These are phyloP conservation scores for Lasioglossum marginatum DNA, from an alignment of 2,888 invertebrate genomes.

Conservation along the genomic window DNA sequence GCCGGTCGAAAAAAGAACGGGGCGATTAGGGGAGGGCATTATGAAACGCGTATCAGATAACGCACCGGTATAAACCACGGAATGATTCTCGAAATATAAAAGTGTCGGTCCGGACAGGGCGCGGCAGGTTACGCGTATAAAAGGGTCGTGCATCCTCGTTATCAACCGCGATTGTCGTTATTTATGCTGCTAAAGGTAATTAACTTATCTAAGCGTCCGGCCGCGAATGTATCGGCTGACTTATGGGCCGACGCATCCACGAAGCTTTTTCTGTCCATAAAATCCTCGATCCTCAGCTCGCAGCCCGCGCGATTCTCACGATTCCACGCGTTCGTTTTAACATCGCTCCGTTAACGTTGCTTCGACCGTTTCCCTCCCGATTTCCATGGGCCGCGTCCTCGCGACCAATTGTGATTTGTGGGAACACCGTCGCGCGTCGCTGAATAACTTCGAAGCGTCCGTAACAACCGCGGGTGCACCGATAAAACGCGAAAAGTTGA, in stretches of 20 bases:
- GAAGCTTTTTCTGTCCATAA: slow-evolving; percentile 60
- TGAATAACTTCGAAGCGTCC: neutral
- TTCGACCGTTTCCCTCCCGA: neutral
- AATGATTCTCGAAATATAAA: slow-evolving; percentile 59
- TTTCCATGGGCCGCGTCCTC: neutral
- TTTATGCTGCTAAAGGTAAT: slow-evolving; percentile 71
- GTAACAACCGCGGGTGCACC: neutral
- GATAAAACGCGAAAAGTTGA: neutral
- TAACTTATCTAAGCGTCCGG: slow-evolving; percentile 70
- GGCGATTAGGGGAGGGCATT: slow-evolving; percentile 47
- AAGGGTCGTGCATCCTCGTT: slow-evolving; percentile 65
- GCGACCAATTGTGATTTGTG: slow-evolving; percentile 12
- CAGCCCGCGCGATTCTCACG: slow-evolving; percentile 49
- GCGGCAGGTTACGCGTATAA: slow-evolving; percentile 36
- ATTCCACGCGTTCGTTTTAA: slow-evolving; percentile 22
- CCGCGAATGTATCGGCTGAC: slow-evolving; percentile 61
- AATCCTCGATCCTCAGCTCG: slow-evolving; percentile 59
- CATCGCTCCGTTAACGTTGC: slow-evolving; percentile 4
- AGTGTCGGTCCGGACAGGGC: slow-evolving; percentile 45
- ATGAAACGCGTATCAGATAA: slow-evolving; percentile 52
- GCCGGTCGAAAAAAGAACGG: slow-evolving; percentile 7
- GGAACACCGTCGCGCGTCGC: neutral
- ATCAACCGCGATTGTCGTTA: slow-evolving; percentile 71
- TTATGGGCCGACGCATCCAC: slow-evolving; percentile 56
- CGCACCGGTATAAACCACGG: slow-evolving; percentile 50